These are phyloP conservation scores for Rhinopithecus roxellana DNA, from an alignment of 2,113 vertebrate genomes.

Conservation along the genomic window DNA sequence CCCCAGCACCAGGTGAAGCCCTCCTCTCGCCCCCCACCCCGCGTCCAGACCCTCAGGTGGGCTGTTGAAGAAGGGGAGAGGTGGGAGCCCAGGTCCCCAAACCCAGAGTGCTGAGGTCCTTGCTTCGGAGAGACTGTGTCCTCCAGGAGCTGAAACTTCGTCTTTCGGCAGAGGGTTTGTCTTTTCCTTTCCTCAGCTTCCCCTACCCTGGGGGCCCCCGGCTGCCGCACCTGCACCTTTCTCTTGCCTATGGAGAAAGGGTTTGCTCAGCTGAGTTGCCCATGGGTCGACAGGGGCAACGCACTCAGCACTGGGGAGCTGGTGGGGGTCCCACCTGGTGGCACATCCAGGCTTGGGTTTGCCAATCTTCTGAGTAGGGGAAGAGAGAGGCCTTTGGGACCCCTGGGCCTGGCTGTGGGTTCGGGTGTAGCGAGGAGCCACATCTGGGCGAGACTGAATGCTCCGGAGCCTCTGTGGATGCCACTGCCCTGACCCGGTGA, in stretches of 20 bases:
- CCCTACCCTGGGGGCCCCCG: background rate
- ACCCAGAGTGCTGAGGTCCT: too few relatives aligned
- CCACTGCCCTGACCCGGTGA: rapidly evolving
- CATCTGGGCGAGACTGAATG: rapidly evolving
- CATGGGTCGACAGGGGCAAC: rapidly evolving
- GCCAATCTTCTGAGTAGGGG: rapidly evolving
- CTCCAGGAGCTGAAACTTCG: rapidly evolving
- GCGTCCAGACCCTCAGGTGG: background rate
- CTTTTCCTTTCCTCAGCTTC: background rate
- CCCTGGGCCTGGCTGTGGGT: background rate
- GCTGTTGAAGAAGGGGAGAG: background rate
- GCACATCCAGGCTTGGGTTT: rapidly evolving
- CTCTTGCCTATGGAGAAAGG: background rate
- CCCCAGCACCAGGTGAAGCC: too few relatives aligned
- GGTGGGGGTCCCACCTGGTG: background rate
- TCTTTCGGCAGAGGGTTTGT: too few relatives aligned
- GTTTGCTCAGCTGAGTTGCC: background rate
- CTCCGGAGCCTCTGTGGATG: rapidly evolving
- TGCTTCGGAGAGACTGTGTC: too few relatives aligned
- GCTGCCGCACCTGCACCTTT: background rate
- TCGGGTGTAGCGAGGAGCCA: background rate
- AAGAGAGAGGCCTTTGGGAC: background rate
- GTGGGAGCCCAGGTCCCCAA: rapidly evolving
- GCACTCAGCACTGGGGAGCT: rapidly evolving
- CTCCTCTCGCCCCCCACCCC: background rate